Base-by-base conservation (phyloP, 2,113 vertebrate species). In the Syrmaticus mikado region DNA sequence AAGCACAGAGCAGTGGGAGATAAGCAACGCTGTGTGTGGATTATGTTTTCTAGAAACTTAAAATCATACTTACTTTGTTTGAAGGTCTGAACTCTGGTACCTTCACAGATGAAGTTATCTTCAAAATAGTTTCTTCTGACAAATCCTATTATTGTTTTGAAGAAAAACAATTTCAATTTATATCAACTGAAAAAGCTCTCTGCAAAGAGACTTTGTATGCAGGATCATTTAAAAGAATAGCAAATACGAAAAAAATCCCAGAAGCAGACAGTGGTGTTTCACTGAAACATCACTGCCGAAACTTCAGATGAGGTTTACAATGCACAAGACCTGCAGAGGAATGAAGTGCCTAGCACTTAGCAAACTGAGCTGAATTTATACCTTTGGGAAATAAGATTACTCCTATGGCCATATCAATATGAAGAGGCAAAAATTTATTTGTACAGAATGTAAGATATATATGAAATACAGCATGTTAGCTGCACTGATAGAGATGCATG, bases 11-110 rank as follows among this genome's bases (percentile, higher is more conserved):
- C 24, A 62, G 40, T 7, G 70, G 32, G 10, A 87, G 13, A 71
- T 38, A 14, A 14, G 8, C 32, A n/a, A 76, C 2, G 15, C 41
- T 13, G 61, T 27, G 61, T 27, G 10, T 7, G 12, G 34, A 58
- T n/a, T 40, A 36, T 57, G 50, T 70, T 53, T 60, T 43, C 21
- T 76, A 89, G 45, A 50, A 73, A 79, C 28, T 46, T 87, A 43
- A 2, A 57, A 80, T 34, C 21, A 41, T 10, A 77, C 96, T 91
- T 98, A 99, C 99, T 98, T 99, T 99, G 90, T 98, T 98, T 53
- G 98, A 98, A 62, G 99, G 99, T 79, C 97, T 98, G 97, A 99
- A 99, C 85, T 99, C 98, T 9, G 99, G 98, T 96, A 99, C 97
- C 65, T 98, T 98, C 90, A 99, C 91, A 79, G 97, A 90, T 30